Evolutionary conservation across 1,140 invertebrate genomes (phyloP), one percentile per base, ranked within the genome.

Genomic region (Drosophila biarmipes): DNA sequence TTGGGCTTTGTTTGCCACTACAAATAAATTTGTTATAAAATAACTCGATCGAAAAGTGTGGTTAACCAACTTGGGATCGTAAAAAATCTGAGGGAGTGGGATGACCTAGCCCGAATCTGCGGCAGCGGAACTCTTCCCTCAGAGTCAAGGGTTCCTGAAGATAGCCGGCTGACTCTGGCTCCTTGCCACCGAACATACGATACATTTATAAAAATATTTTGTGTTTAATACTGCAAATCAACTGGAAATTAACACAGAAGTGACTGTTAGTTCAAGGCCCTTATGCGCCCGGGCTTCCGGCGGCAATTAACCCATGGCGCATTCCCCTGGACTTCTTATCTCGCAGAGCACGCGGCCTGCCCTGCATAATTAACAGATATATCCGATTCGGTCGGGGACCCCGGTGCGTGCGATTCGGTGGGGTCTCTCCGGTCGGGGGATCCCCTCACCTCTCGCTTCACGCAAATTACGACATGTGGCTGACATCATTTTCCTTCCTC

Each of bases 391-490:
- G 56, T 35, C 42, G 4, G 66, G 37, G 43, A 14, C 31, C 15
- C 6, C 56, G 40, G 21, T 53, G 56, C 51, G 63, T 38, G 51
- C 52, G 40, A 59, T 46, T 46, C 45, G 46, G 6, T 1, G 15
- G 24, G 43, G 5, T 8, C 10, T 56, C 46, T n/a, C 17, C 29
- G 34, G 42, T 46, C 10, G 19, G 38, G 35, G 46, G 19, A 24
- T 34, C 27, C 38, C 19, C 35, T n/a, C 42, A 38, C 34, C 53
- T 48, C 57, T 27, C 52, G 48, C 38, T 64, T 49, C 73, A 75
- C 66, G 56, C 62, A 82, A 79, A 82, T 85, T 79, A 85, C 79
- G 80, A 89, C 84, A 84, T 89, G 84, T 77, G 79, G 76, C 64
- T 77, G 84, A 59, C 75, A 71, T 73, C 55, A 69, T 61, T 73